Base-by-base conservation (phyloP, 2,113 vertebrate genomes). In the Notothenia coriiceps region DNA sequence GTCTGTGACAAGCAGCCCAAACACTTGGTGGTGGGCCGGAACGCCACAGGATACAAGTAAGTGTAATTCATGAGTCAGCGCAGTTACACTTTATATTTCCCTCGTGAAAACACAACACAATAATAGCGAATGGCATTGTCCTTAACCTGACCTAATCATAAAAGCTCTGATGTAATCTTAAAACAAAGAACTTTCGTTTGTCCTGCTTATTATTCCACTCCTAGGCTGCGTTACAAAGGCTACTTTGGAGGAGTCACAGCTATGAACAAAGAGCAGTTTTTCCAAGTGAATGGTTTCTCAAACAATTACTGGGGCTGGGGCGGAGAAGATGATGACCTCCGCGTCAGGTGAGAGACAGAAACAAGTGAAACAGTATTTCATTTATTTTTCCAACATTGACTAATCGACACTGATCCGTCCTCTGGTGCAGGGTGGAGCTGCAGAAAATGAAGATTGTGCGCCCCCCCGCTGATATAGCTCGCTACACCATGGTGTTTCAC, bases 231-330 rank as follows among this genome's bases (percentile, higher is more conserved):
- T 60, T 99, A 99, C 91, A 93, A 88, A 65, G 96, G 96, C 12
- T 99, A 99, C 93, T 99, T 99, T 91, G 98, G 98, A 80, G 98
- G 98, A 49, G 98, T 99, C 72, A 97, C 97, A 44, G 98, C 98
- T 60, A 90, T 99, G 95, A 97, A 95, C 70, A 95, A 84, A 92
- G 95, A 97, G 3, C 98, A 99, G 56, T 99, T 99, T 93, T 83
- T 77, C 76, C 93, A 92, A 92, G 97, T 99, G 65, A 99, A 99
- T 80, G 98, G 98, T 86, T 99, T 99, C 91, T 97, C 98, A 49
- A 99, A 99, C 95, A 95, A 82, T 59, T 99, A 99, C 95, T 99
- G 98, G 98, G 98, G 98, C 54, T 99, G 98, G 98, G 98, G 98
- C 55, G 98, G 96, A 85, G 98, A 99, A 93, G 98, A 99, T n/a